Percentiles rank a stretch among this genome's conserved stretches.
Conservation (phyloP, 2,113 vertebrate species). For the Arizona elegans region DNA sequence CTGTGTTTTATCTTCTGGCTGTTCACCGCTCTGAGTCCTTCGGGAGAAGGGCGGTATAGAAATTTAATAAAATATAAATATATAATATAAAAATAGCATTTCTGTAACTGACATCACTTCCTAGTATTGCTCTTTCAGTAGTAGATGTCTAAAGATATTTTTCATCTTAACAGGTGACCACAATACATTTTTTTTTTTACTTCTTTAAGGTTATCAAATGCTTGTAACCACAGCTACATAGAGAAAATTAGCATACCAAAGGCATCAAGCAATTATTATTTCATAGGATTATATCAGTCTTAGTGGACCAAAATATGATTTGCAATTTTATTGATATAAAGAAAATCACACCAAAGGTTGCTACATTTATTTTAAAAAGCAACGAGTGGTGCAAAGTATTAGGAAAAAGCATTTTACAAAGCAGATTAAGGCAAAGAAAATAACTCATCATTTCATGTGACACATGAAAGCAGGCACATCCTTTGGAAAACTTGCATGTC, state of each 20-base stretch:
- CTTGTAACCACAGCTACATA: not conserved
- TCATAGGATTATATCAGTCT: not conserved
- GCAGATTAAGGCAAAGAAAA: not conserved
- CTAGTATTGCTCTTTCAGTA: not conserved
- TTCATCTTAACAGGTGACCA: not conserved
- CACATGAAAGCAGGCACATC: not conserved
- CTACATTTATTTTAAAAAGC: not conserved
- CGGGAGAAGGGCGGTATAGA: too few relatives aligned
- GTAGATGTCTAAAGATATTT: not conserved
- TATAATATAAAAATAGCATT: not conserved
- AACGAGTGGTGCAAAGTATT: not conserved
- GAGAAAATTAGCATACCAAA: not conserved
- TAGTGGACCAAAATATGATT: not conserved
- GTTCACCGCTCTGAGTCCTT: too few relatives aligned
- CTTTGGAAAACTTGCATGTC: not conserved
- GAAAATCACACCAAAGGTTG: not conserved
- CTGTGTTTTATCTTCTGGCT: too few relatives aligned
- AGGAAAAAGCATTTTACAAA: not conserved
- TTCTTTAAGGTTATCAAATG: not conserved
- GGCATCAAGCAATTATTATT: not conserved
- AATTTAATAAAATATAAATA: too few relatives aligned
- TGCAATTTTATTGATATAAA: not conserved
- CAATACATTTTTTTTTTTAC: not conserved
- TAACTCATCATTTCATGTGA: not conserved
- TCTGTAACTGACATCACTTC: not conserved